Percentiles rank a stretch among this genome's conserved stretches.
phyloP scores from a whole-genome alignment of 2,113 vertebrate species.

The Ploceus nigricollis region DNA sequence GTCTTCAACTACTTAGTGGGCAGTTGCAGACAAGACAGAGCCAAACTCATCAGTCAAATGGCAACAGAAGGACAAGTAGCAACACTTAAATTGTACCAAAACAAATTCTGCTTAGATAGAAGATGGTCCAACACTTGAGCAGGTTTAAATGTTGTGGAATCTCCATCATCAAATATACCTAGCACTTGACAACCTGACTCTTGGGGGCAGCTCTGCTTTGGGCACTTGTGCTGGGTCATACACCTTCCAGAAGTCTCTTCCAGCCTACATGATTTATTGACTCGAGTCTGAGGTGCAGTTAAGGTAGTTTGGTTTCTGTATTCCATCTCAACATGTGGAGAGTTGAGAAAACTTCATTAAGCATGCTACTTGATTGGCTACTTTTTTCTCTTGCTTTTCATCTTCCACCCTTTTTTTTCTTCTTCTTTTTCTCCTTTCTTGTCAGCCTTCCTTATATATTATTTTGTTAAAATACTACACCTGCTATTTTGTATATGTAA shows the following conservation, averaged over 20 bases:
- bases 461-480: neutral
- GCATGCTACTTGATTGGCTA: neutral
- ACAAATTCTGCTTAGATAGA: neutral
- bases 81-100: neutral
- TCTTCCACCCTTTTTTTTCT: neutral
- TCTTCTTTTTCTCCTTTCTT: neutral
- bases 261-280: neutral
- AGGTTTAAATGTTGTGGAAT: neutral
- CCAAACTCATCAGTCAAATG: neutral
- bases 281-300: neutral
- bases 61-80: neutral
- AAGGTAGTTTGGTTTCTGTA: neutral
- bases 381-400: neutral
- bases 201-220: neutral
- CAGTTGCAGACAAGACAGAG: neutral
- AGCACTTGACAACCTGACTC: neutral
- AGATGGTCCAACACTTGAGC: neutral
- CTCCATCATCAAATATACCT: neutral
- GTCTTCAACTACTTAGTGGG: neutral
- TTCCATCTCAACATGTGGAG: neutral
- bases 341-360: neutral
- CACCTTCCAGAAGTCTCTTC: neutral
- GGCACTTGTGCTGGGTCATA: neutral
- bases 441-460: neutral
- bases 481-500: neutral